These are phyloP conservation scores for Cephus pulcher DNA, from an alignment of 2,888 invertebrate species.

Conservation along the genomic window DNA sequence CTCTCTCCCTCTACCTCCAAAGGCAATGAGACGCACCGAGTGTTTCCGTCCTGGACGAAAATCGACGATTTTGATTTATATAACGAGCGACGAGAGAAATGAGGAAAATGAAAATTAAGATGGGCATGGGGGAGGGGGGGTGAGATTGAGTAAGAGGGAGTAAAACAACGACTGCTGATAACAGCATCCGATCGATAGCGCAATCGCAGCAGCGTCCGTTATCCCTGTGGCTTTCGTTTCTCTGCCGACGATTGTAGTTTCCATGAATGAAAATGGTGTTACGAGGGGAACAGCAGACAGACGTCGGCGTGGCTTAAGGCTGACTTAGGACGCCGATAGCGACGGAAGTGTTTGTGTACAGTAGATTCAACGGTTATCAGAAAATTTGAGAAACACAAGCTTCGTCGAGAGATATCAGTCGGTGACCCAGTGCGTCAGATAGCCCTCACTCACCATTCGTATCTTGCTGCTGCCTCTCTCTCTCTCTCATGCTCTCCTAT, in stretches of 20 bases:
- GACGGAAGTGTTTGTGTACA: slow-evolving; percentile 50
- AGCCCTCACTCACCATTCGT: slow-evolving; percentile 40
- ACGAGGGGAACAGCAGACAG: not conserved
- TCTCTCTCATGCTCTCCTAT: not conserved
- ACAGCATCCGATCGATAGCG: slow-evolving; percentile 1
- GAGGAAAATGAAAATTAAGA: no score
- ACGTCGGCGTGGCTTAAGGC: no score
- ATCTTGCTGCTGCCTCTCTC: slow-evolving; percentile 8
- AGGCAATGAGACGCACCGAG: no score
- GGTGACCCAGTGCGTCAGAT: slow-evolving; percentile 54
- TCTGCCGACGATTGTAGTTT: not conserved
- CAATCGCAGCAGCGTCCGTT: slow-evolving; percentile 3
- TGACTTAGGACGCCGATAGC: slow-evolving; percentile 13
- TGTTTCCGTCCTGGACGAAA: no score
- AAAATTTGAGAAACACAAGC: not conserved
- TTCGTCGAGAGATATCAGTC: slow-evolving; percentile 48
- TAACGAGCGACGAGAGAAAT: no score
- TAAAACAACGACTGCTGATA: no score
- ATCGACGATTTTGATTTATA: no score
- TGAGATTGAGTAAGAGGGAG: no score
- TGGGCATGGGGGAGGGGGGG: no score
- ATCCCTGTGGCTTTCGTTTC: not conserved
- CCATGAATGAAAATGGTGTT: not conserved
- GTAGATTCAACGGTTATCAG: slow-evolving; percentile 45
- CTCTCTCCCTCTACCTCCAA: not conserved